Evolutionary conservation across 1,140 invertebrate genomes (phyloP), one percentile per base, ranked within the genome.

Genomic region (Drosophila sturtevanti): DNA sequence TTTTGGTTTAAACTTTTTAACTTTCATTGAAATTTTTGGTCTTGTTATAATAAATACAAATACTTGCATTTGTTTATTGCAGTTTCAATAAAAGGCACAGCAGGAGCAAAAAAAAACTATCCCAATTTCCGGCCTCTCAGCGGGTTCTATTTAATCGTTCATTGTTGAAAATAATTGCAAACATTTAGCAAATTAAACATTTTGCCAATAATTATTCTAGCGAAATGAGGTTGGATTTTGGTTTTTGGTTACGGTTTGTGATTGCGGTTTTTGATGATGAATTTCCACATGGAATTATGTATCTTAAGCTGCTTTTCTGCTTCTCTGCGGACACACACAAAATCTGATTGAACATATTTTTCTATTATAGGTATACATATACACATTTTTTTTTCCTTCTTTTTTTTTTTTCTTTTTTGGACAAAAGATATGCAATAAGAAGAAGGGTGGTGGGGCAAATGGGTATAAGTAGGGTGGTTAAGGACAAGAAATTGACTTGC

Each of bases 331-430:
- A 63, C 41, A 48, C 16, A 48, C 41, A 48, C 41, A 72, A 79
- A 82, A 76, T 68, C 79, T 89, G 84, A 87, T 89, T 87, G 82
- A 82, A 87, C 81, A 87, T 74, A 63, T 21, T 67, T 74, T 74
- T 60, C 66, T 56, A 72, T 72, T 35, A 71, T 22, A n/a, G 22
- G 24, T 54, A 44, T 2, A 21, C 21, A 35, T 74, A 44, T 65
- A 31, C 27, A 31, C 27, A n/a, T n/a, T n/a, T n/a, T 63, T 81
- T 68, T 65, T 58, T 41, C 59, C 35, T 66, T 65, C 68, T 81
- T 79, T 80, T 72, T 69, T 68, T 65, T 86, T 86, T 81, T 81
- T 72, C 54, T 72, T 72, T 64, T 67, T 48, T 21, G 9, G 41
- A 21, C 10, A 62, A 34, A 63, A 65, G 14, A 21, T 16, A 34